Evolutionary conservation across 2,113 vertebrate species (phyloP).

Genomic region (Origma solitaria): DNA sequence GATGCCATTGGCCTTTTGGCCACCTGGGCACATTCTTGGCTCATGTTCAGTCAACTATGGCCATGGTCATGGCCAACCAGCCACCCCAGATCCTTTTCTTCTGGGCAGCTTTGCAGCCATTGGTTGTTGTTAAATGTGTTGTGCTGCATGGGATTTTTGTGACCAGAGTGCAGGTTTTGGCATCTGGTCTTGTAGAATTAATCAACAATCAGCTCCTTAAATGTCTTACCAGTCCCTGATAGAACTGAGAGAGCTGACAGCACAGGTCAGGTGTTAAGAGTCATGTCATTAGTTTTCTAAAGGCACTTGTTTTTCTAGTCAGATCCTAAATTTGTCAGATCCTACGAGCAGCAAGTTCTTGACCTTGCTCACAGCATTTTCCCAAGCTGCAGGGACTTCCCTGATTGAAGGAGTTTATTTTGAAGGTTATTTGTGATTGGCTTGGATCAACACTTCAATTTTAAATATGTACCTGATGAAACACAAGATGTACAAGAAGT

Average conservation of each 20-base stretch:
- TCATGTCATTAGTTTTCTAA: neutral
- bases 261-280: neutral
- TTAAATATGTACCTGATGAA: neutral
- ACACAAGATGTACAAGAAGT: neutral
- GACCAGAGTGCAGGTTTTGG: rapidly evolving
- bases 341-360: neutral
- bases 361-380: neutral
- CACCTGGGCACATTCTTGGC: neutral
- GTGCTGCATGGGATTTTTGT: neutral
- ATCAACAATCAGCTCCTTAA: neutral
- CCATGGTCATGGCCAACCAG: too few relatives aligned
- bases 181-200: neutral
- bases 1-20: neutral
- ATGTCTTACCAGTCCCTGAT: neutral
- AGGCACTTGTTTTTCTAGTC: neutral
- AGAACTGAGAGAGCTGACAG: neutral
- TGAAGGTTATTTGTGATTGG: neutral
- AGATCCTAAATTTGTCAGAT: neutral
- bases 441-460: neutral
- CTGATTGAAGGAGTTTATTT: neutral
- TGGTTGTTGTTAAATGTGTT: neutral
- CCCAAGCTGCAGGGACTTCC: neutral
- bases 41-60: too few relatives aligned
- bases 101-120: neutral
- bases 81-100: neutral